Base-by-base conservation (phyloP, 2,797 vertebrate genomes). In the Dermochelys coriacea region DNA sequence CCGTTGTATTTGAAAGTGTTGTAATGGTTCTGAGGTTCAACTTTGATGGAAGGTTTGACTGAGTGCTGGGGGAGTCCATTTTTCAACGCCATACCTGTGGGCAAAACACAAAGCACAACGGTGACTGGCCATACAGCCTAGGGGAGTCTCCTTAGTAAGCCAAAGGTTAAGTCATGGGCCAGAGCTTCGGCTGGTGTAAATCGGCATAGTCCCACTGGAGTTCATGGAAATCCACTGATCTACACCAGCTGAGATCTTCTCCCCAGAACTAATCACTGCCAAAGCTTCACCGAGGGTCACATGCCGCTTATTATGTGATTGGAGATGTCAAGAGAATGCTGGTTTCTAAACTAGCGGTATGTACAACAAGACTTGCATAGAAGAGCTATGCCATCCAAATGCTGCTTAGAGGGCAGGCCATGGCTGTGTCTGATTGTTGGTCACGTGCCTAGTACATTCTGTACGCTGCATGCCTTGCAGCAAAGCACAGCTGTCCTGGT, bases 11-110 rank as follows among this genome's bases (percentile, higher is more conserved):
- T 99, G 98, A 99, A 98, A 96, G 98, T 96, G 95, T 98, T 98
- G 98, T 98, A 99, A 94, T 97, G 98, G 96, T 97, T 98, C 91
- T 98, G 97, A 0, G 98, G 98, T 91, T 99, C 98, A 95, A 98
- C 97, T 97, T 99, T 98, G 96, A 99, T 98, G 97, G 98, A 98
- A 96, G 99, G 98, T 97, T 99, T 99, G 97, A 99, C 98, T 45
- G 99, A 98, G 96, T 99, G 99, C 97, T 99, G 99, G 88, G 99
- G 95, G 84, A 99, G 97, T 93, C 98, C 99, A 2, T 94, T 95
- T 85, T 98, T 98, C 96, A 98, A 95, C 5, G 95, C 93, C 85
- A 98, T 80, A 97, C 98, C 98, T 98, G 96, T 15, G 47, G 96
- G 90, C 90, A 94, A 90, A 95, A 87, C 91, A 95, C 88, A 97